These are phyloP conservation scores for Peromyscus attwateri DNA, from an alignment of 2,797 vertebrate species.

Conservation along the genomic window DNA sequence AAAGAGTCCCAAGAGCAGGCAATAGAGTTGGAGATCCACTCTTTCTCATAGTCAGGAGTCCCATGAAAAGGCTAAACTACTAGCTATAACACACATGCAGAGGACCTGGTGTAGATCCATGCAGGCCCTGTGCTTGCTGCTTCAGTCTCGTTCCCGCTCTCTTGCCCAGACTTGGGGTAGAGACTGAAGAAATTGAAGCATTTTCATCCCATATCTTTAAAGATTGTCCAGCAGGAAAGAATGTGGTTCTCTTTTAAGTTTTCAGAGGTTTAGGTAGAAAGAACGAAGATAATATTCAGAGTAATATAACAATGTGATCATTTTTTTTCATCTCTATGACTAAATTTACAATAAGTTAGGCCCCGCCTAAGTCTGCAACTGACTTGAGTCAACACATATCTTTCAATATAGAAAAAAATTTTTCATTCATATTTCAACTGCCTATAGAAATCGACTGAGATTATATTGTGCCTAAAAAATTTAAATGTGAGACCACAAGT, in stretches of 20 bases:
- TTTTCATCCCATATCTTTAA: conserved; percentile 9
- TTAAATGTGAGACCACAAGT: conserved; percentile 8
- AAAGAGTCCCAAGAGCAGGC: neutral
- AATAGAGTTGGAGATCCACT: neutral
- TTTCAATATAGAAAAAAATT: conserved; percentile 25
- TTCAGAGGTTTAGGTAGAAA: conserved; percentile 21
- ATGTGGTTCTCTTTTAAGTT: neutral
- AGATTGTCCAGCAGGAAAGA: neutral
- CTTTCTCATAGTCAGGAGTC: neutral
- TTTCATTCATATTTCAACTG: conserved; percentile 42
- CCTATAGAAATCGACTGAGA: neutral
- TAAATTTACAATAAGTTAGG: neutral
- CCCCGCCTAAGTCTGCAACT: neutral
- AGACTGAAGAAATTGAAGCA: neutral
- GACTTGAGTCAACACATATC: neutral
- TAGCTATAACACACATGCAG: neutral
- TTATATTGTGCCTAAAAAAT: neutral
- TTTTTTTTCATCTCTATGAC: neutral
- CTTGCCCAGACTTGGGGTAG: neutral
- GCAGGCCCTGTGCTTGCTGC: neutral
- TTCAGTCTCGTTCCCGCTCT: neutral
- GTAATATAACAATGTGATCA: neutral
- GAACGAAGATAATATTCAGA: neutral
- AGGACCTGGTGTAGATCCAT: neutral
- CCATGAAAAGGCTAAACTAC: neutral